A percentile compares a stretch with the other conserved stretches of the same genome.
Evolutionary conservation across 2,888 invertebrate genomes (phyloP).

Genomic region (Nematopogon swammerdamellus): DNA sequence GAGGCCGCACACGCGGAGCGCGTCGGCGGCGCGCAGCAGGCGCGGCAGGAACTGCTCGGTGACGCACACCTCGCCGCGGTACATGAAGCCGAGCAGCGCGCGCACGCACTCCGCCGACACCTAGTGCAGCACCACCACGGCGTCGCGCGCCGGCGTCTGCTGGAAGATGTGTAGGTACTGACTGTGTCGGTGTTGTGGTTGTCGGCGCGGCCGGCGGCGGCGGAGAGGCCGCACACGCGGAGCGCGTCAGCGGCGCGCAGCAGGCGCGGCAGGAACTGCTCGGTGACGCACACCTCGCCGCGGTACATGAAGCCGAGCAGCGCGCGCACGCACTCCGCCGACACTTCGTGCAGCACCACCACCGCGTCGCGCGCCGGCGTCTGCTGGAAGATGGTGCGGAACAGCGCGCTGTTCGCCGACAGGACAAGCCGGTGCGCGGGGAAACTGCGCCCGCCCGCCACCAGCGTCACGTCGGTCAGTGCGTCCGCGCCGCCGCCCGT

Average conservation of each 20-base stretch:
- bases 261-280: conserved; percentile 64
- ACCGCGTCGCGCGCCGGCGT: conserved; percentile 32
- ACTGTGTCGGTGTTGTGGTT: not conserved
- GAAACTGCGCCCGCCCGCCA: conserved; percentile 63
- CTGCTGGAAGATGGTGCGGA: conserved; percentile 58
- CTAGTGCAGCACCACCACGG: conserved; percentile 71
- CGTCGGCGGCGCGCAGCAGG: conserved; percentile 65
- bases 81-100: conserved; percentile 67
- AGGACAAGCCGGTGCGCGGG: conserved; percentile 67
- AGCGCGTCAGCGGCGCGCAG: conserved; percentile 66
- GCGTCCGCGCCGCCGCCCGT: conserved; percentile 65
- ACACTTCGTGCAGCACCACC: conserved; percentile 70
- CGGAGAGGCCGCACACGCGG: conserved; percentile 66
- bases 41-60: conserved; percentile 66
- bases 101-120: conserved; percentile 64
- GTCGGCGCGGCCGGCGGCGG: conserved; percentile 23
- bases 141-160: conserved; percentile 10
- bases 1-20: conserved; percentile 65
- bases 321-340: conserved; percentile 62
- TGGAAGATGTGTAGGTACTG: conserved; percentile 13
- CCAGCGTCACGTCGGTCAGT: conserved; percentile 64
- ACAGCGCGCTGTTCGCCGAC: conserved; percentile 65
- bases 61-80: conserved; percentile 71
- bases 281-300: conserved; percentile 70
- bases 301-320: conserved; percentile 70